These are phyloP conservation scores for Aplysina aerophoba DNA, from an alignment of 37 sponge, comb jelly and placozoan species.

Conservation along the genomic window DNA sequence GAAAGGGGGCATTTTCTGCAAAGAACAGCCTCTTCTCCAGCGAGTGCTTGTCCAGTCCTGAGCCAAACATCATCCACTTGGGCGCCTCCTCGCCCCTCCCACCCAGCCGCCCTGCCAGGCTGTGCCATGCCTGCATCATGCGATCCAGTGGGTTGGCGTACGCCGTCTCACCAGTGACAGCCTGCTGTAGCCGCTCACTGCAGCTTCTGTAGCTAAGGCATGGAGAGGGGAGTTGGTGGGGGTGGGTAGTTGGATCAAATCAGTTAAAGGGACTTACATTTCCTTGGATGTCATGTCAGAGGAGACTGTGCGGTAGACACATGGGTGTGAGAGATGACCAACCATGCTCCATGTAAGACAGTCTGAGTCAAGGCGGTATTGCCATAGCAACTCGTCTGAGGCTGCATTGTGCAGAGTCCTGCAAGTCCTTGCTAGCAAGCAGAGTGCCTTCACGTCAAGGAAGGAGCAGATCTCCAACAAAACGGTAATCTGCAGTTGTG, in stretches of 20 bases:
- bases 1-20: conserved; percentile 47
- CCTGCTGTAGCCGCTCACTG: too few species aligned
- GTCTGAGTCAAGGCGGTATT: conserved; percentile 46
- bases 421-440: conserved; percentile 57
- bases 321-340: conserved; percentile 67
- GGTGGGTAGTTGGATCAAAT: neutral
- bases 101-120: neutral
- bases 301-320: conserved; percentile 41
- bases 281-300: conserved; percentile 45
- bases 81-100: conserved; percentile 38
- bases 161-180: too few species aligned
- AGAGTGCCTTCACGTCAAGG: conserved; percentile 59
- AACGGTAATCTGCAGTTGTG: conserved; percentile 31
- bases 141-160: neutral
- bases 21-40: conserved; percentile 51
- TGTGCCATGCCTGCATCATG: neutral
- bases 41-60: conserved; percentile 60
- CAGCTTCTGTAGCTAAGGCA: conserved; percentile 25
- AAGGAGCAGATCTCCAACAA: conserved; percentile 46
- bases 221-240: neutral
- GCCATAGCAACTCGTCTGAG: conserved; percentile 66
- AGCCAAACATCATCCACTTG: conserved; percentile 64
- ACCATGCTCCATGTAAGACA: conserved; percentile 38
- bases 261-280: conserved; percentile 38
- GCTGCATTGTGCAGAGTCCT: conserved; percentile 24